A percentile compares a stretch with the other conserved stretches of the same genome.
phyloP scores from a whole-genome alignment of 2,113 vertebrate genomes.

The Scolopax mira region DNA sequence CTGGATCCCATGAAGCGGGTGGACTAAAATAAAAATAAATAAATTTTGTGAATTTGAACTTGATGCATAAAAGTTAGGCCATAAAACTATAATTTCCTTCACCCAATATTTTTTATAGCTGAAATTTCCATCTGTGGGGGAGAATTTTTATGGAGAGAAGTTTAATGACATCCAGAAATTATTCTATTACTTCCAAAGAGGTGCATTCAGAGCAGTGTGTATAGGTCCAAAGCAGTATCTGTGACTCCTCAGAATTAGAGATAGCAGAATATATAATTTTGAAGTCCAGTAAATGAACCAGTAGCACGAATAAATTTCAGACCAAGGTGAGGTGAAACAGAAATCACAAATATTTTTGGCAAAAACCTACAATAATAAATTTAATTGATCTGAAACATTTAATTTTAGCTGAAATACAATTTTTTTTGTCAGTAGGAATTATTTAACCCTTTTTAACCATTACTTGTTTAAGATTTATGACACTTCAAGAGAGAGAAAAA shows the following conservation, averaged over 20 bases:
- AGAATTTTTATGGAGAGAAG: neutral
- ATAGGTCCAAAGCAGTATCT: neutral
- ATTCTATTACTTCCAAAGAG: neutral
- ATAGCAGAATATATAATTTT: neutral
- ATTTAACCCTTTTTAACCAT: neutral
- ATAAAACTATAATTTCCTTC: slow-evolving; percentile 15
- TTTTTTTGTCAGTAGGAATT: neutral
- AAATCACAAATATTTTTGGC: neutral
- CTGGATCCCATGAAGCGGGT: neutral
- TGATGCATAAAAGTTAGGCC: neutral
- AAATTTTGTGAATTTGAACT: neutral
- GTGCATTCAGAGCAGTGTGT: neutral
- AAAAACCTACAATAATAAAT: neutral
- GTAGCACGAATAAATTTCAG: neutral
- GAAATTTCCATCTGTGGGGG: neutral
- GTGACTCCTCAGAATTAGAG: neutral
- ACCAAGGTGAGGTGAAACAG: neutral
- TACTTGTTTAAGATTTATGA: neutral
- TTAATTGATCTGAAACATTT: neutral
- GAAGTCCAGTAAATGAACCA: neutral
- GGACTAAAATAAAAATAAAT: slow-evolving; percentile 20
- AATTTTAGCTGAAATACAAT: neutral
- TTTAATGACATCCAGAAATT: neutral
- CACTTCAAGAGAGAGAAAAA: neutral
- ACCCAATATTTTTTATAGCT: slow-evolving; percentile 3